Conservation (phyloP, 1,140 invertebrate species). For the Polypedilum vanderplanki region DNA sequence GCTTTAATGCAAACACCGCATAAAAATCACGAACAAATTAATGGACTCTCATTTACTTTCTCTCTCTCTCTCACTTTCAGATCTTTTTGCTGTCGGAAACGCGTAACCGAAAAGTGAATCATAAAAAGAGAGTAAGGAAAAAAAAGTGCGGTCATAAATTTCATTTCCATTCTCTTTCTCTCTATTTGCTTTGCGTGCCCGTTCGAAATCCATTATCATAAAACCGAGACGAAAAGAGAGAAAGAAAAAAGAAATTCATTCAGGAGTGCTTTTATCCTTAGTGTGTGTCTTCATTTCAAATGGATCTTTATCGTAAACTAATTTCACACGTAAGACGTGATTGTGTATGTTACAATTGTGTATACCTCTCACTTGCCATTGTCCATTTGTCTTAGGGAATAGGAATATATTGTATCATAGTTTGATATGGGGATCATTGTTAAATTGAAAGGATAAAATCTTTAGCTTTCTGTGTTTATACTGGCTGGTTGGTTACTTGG, state of each 20-base stretch:
- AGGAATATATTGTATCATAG: not conserved
- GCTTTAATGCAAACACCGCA: slow-evolving; percentile 11
- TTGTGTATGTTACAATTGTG: not conserved
- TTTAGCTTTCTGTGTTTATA: not conserved
- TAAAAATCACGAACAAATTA: slow-evolving; percentile 14
- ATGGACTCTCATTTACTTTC: not conserved
- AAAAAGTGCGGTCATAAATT: slow-evolving; percentile 17
- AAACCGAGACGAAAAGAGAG: not conserved
- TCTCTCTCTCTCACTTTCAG: no score
- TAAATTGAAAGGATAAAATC: slow-evolving; percentile 25
- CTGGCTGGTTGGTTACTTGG: not conserved
- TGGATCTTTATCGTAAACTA: slow-evolving; percentile 28
- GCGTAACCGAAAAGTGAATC: slow-evolving; percentile 20
- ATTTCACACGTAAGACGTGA: slow-evolving; percentile 24
- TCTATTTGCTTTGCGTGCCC: slow-evolving; percentile 20
- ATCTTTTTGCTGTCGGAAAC: not conserved
- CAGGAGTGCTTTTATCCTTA: slow-evolving; percentile 2
- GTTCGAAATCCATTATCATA: slow-evolving; percentile 24
- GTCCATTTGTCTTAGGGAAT: not conserved
- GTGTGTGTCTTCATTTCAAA: not conserved
- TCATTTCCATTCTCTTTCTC: slow-evolving; percentile 10
- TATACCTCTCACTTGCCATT: not conserved
- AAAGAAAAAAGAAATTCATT: not conserved
- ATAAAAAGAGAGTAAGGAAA: not conserved
- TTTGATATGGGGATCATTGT: not conserved